Base-by-base conservation (phyloP, 2,113 vertebrate genomes). In the Alethe castanea region DNA sequence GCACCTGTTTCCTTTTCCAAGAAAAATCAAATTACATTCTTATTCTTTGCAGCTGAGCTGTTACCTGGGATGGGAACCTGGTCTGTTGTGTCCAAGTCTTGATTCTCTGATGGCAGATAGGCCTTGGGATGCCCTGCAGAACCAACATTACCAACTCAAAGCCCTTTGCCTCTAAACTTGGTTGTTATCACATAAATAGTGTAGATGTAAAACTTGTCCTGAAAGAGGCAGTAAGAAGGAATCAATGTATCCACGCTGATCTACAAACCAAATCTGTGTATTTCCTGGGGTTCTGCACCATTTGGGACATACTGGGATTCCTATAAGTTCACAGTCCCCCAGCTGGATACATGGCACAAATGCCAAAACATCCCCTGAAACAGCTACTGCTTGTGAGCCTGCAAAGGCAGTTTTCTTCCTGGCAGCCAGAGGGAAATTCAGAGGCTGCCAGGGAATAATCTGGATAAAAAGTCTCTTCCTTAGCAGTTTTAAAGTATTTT, bases 341-440 rank as follows among this genome's bases (percentile, higher is more conserved):
- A 31, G 38, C 0, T 45, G 24, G 42, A 52, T 13, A 11, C 6
- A 35, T 5, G 4, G 10, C 24, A 64, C 16, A 24, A 44, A 25
- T 2, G 3, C 22, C 26, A 47, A 45, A 61, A 50, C 20, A 26
- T 44, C 8, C 29, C 7, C 1, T 13, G 19, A 79, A n/a, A 22
- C 23, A 50, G 18, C 31, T 67, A 44, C 36, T 2, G 2, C 17
- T 33, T 69, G 31, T 44, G 48, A 88, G 52, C 19, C 29, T 53
- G 14, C 69, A 50, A 40, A 14, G 33, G 22, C 13, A 11, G 9
- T 25, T 66, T 28, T 44, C 7, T 42, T 52, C 22, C 40, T 80
- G 59, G 7, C 22, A 82, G 25, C 19, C 14, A 59, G 61, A 15
- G 33, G 35, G 66, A 29, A 64, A 45, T 70, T 66, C 61, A 82